Evolutionary conservation across 2,888 invertebrate species (phyloP).

Genomic region (Adela reaumurella): DNA sequence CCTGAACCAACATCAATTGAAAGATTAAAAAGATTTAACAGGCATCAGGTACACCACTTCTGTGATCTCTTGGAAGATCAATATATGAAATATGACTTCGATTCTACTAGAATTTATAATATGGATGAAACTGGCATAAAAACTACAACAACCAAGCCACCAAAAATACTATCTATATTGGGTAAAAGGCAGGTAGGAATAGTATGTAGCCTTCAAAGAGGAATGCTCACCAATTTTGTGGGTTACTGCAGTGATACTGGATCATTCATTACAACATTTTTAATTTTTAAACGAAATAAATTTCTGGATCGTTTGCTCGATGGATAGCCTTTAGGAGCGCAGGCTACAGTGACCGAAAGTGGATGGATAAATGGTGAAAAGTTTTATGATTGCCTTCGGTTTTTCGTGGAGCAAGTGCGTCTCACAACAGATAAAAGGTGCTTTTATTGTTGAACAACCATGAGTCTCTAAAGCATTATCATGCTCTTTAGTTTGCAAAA

Average conservation of each 20-base stretch:
- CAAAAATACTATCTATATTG: conserved; percentile 11
- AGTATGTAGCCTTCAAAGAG: conserved; percentile 12
- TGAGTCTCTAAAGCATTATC: conserved; percentile 16
- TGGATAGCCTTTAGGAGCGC: conserved; percentile 15
- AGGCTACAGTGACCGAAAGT: conserved; percentile 12
- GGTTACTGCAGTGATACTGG: conserved; percentile 15
- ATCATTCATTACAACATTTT: conserved; percentile 17
- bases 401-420: conserved; percentile 15
- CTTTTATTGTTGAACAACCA: conserved; percentile 17
- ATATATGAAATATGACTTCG: conserved; percentile 4
- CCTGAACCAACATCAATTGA: conserved; percentile 12
- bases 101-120: conserved; percentile 7
- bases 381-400: conserved; percentile 16
- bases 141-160: conserved; percentile 9
- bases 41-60: conserved; percentile 1
- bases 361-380: conserved; percentile 15
- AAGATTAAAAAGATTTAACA: conserved; percentile 11
- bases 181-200: conserved; percentile 18
- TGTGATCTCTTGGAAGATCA: neutral
- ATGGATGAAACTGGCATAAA: conserved; percentile 11
- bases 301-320: conserved; percentile 14
- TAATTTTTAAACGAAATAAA: conserved; percentile 18
- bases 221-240: conserved; percentile 13
- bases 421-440: conserved; percentile 14
- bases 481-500: conserved; percentile 13